These are phyloP conservation scores for Didymodactylos carnosus DNA, from an alignment of 2,888 invertebrate species.

Conservation along the genomic window DNA sequence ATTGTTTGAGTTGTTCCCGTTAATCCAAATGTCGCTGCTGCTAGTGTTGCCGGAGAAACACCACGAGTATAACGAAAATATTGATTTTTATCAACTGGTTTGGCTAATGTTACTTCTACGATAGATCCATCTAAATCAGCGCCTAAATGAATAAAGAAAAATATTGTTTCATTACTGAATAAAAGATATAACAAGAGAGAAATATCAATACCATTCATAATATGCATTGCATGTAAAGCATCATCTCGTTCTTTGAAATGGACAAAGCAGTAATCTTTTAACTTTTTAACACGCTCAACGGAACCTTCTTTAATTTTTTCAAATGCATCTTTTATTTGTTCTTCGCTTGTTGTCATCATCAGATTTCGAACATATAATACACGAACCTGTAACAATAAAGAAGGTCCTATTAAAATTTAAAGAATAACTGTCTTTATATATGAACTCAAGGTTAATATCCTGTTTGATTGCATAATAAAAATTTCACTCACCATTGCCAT, in stretches of 20 bases:
- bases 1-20: too few species aligned
- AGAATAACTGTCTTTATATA: too few species aligned
- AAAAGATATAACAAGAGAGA: neutral
- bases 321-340: conserved; percentile 38
- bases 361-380: conserved; percentile 54
- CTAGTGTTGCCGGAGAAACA: neutral
- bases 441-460: too few species aligned
- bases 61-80: neutral
- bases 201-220: conserved; percentile 27
- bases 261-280: conserved; percentile 56
- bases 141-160: conserved; percentile 21
- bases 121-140: conserved; percentile 27
- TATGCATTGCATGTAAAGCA: conserved; percentile 37
- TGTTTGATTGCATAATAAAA: too few species aligned
- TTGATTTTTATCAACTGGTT: conserved; percentile 31
- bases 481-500: conserved; percentile 41
- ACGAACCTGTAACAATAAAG: neutral
- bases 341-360: conserved; percentile 40
- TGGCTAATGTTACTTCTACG: conserved; percentile 35
- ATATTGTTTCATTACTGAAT: too few species aligned
- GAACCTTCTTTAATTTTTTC: conserved; percentile 24
- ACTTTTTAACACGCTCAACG: conserved; percentile 48
- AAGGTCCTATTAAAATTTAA: neutral
- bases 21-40: too few species aligned
- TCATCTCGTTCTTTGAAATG: conserved; percentile 47